Evolutionary conservation across 2,797 vertebrate genomes (phyloP), one percentile per base, ranked within the genome.

Genomic region (Eidolon dupreanum): DNA sequence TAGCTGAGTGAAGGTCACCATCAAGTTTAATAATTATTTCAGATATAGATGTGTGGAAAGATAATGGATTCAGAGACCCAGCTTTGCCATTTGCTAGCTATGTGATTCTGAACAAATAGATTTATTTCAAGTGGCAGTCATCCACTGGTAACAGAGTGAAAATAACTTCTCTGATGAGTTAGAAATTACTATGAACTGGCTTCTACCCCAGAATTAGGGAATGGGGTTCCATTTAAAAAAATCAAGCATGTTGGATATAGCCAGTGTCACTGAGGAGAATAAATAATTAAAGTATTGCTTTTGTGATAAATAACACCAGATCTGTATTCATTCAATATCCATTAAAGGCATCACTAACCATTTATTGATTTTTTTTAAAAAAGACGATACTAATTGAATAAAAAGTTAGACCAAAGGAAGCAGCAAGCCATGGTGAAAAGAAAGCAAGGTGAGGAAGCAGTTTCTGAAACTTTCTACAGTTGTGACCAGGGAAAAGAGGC

Each of bases 281-380:
- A 95, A 85, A 94, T 78, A 94, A 95, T 86, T 75, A 77, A 96
- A 93, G 26, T 51, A 85, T 95, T 81, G 65, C 38, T 90, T 92
- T 24, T 86, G 24, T 95, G 90, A 95, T 92, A 96, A 98, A 88
- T 65, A 92, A 85, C 26, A 51, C 31, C 75, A 93, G 31, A 93
- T 86, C 84, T 96, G 68, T 95, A 88, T 86, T 71, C 77, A 97
- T 78, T 97, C 94, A 46, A 92, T 96, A 97, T 79, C 95, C 90
- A 95, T 97, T 96, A 93, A 97, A 95, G 73, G 90, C 94, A 94
- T 95, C 95, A 97, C 92, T 96, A 95, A 83, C 77, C 68, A 88
- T 81, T 85, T 82, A 96, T 71, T 79, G 92, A 92, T 84, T 46
- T 46, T 85, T 94, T 93, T 73, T 11, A n/a, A 33, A 13, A 94